Evolutionary conservation across 2,113 vertebrate species (phyloP).

Genomic region (Chamaea fasciata): DNA sequence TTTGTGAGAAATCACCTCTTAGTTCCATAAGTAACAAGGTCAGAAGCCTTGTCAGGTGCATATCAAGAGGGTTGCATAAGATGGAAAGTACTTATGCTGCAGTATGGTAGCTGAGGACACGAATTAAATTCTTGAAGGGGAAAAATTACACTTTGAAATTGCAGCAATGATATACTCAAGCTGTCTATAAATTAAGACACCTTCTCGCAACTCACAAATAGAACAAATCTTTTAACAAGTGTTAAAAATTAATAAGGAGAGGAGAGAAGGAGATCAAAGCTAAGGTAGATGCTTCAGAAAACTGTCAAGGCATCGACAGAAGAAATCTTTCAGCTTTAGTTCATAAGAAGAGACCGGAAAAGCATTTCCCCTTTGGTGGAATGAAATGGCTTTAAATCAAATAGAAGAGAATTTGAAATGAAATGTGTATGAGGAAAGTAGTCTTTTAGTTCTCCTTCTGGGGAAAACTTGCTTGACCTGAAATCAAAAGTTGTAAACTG

Average conservation of each 20-base stretch:
- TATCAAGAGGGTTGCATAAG: background rate
- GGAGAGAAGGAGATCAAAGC: slow-evolving; percentile 19
- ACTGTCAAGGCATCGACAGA: background rate
- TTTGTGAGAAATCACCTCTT: background rate
- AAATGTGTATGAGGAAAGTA: background rate
- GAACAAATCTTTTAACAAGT: slow-evolving; percentile 52
- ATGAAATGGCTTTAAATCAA: background rate
- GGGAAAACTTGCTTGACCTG: background rate
- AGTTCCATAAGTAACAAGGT: background rate
- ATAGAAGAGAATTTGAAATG: background rate
- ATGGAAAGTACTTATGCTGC: background rate
- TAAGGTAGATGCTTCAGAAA: slow-evolving; percentile 3
- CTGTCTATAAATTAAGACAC: slow-evolving; percentile 28
- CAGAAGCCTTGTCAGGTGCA: background rate
- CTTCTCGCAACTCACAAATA: slow-evolving; percentile 13
- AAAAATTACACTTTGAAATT: slow-evolving; percentile 35
- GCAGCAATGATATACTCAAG: background rate
- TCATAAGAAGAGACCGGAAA: background rate
- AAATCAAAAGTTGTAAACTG: background rate
- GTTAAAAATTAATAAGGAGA: slow-evolving; percentile 51
- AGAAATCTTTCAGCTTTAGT: slow-evolving; percentile 9
- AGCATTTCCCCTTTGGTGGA: background rate
- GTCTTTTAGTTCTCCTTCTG: background rate
- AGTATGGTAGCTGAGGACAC: background rate
- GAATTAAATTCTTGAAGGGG: background rate